Base-by-base conservation (phyloP, 92 coral and sea anemone genomes). In the Micromussa lordhowensis region DNA sequence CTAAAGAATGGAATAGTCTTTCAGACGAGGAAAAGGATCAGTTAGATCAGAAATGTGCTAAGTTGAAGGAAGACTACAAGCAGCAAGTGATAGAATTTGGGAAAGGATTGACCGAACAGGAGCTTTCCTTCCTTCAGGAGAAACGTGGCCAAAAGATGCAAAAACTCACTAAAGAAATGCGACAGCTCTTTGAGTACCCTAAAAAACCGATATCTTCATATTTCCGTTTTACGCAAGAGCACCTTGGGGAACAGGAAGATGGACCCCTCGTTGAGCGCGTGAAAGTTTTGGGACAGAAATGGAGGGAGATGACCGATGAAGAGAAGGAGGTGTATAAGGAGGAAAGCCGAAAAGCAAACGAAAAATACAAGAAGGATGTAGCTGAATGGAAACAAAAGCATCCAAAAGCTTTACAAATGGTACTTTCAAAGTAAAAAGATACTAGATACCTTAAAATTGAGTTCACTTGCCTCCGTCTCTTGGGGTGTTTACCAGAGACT, bases 381-480 rank as follows among this genome's bases (percentile, higher is more conserved):
- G 90, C 75, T 28, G 92, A 90, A 26, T 95, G 98, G 98, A 92
- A 88, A 64, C 86, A 85, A 34, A 85, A 93, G 58, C 89, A 95
- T 80, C 80, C 82, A 17, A 22, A 86, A 38, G 75, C 40, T 64
- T 34, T 35, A 73, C 75, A 72, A 84, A 84, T 5, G 24, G 73
- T 3, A 22, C 17, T 17, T 61, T 40, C 48, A 40, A 40, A 40
- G 48, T 40, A 40, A 40, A 40, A 40, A 61, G 68, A 61, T 61
- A 6, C 24, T 24, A 22, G 22, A 21, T 16, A 22, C 24, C 22
- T 61, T 61, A 17, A 21, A 22, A 24, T 9, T 61, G 68, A 59
- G 38, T 36, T 36, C 4, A 2, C 38, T 5, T 36, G 38, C 38
- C 38, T 36, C 38, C 38, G 2, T 5, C 38, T 36, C n/a, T n/a